Evolutionary conservation across 1,140 invertebrate species (phyloP), one percentile per base, ranked within the genome.

Genomic region (Camponotus pennsylvanicus): DNA sequence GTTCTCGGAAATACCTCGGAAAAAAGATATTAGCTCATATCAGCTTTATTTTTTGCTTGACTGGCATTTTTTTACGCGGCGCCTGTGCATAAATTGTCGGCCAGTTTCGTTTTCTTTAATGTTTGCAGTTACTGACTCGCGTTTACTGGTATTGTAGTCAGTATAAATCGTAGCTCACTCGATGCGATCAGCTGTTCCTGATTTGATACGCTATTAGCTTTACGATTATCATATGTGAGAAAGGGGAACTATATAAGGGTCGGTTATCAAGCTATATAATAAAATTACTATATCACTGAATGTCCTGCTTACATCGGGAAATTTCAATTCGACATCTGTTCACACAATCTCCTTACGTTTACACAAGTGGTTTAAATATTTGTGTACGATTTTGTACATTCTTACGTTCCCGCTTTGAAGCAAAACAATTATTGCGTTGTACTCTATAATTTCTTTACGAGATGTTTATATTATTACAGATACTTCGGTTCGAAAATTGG

Each of bases 131-230:
- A 52, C 49, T 52, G 49, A 52, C 18, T 52, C 13, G 49, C 49
- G 13, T 52, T 52, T 61, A 32, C 11, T 71, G 27, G 57, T 64
- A 78, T 32, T 21, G 1, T 21, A 57, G 8, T 59, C 34, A 8
- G 9, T 13, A 34, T 45, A 61, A 69, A 61, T 59, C 37, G 18
- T n/a, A 11, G 21, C 13, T 73, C 79, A 52, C 9, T 2, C 34
- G 63, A 55, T n/a, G 32, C 13, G n/a, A 73, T 83, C 59, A 73
- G 40, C 55, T 73, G 79, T 73, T 75, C 52, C 55, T 73, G 73
- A 63, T 83, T 73, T 73, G 18, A 82, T 21, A 15, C 9, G 7
- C 40, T 11, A 73, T 73, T 82, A 73, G 27, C 55, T 83, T 83
- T 61, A 55, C 40, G 27, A 37, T 6, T 13, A 61, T 73, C 18